phyloP scores from a whole-genome alignment of 2,113 vertebrate species.

The Cyprinodon brontotheroides region DNA sequence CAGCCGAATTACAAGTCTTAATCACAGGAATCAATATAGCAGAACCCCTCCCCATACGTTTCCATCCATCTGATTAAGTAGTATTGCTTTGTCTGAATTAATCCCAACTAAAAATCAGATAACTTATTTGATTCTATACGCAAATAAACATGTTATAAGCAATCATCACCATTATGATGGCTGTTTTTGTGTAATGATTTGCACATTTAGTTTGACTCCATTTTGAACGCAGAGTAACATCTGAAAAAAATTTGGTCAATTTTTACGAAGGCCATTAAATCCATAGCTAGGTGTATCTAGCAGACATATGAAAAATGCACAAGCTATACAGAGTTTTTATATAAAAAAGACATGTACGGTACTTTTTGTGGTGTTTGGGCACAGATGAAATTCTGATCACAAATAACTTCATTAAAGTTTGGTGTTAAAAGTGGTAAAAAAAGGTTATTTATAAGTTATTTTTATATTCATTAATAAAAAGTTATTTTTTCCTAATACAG shows the following conservation, averaged over 20 bases:
- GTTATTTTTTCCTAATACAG: background rate
- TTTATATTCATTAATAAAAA: too few relatives aligned
- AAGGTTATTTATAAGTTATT: too few relatives aligned
- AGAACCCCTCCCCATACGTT: background rate
- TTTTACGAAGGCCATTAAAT: too few relatives aligned
- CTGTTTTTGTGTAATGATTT: too few relatives aligned
- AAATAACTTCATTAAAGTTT: background rate
- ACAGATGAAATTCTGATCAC: background rate
- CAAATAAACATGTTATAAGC: background rate
- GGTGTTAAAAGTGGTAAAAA: background rate
- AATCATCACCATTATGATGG: background rate
- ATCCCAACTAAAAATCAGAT: too few relatives aligned
- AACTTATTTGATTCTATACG: background rate
- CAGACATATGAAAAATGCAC: too few relatives aligned
- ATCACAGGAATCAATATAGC: background rate
- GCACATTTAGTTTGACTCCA: too few relatives aligned
- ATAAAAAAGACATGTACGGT: background rate
- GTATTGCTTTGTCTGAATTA: background rate
- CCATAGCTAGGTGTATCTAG: too few relatives aligned
- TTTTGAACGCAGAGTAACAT: too few relatives aligned
- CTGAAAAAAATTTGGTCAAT: too few relatives aligned
- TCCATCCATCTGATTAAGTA: conserved; percentile 38
- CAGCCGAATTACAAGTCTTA: conserved; percentile 23
- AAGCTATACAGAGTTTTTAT: background rate
- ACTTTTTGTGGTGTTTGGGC: background rate